Evolutionary conservation across 2,113 vertebrate genomes (phyloP).

Genomic region (Mormoops blainvillei): DNA sequence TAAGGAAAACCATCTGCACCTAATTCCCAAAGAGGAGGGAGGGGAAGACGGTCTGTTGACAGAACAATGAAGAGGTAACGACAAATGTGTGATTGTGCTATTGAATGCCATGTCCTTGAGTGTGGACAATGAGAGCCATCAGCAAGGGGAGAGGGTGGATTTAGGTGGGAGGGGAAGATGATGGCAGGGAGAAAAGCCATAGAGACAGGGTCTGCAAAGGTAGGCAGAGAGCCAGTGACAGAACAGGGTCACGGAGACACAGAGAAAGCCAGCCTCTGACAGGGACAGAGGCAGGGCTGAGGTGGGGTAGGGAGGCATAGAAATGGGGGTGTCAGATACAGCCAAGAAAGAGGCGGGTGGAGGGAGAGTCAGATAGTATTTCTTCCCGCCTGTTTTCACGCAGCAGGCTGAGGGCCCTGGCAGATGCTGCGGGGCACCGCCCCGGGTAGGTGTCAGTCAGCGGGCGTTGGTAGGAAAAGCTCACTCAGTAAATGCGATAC

Average conservation of each 20-base stretch:
- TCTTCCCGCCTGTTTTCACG: neutral
- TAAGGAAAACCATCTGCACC: neutral
- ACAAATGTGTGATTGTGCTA: neutral
- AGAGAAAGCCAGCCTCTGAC: neutral
- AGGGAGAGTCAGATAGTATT: neutral
- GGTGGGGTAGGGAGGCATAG: neutral
- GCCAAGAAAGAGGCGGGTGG: neutral
- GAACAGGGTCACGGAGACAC: neutral
- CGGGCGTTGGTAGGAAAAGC: neutral
- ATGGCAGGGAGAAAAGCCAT: neutral
- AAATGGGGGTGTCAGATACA: neutral
- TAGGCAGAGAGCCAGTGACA: rapidly evolving
- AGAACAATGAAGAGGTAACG: slow-evolving; percentile 7
- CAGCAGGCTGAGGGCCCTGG: neutral
- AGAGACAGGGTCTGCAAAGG: neutral
- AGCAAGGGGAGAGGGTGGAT: neutral
- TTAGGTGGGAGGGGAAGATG: neutral
- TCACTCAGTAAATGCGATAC: neutral
- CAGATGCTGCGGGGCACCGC: neutral
- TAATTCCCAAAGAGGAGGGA: neutral
- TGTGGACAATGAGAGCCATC: neutral
- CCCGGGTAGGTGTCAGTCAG: neutral
- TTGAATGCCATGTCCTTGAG: neutral
- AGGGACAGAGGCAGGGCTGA: neutral
- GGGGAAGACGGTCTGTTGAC: neutral